These are phyloP conservation scores for Cosmorhoe ocellata DNA, from an alignment of 2,888 invertebrate genomes.

Conservation along the genomic window DNA sequence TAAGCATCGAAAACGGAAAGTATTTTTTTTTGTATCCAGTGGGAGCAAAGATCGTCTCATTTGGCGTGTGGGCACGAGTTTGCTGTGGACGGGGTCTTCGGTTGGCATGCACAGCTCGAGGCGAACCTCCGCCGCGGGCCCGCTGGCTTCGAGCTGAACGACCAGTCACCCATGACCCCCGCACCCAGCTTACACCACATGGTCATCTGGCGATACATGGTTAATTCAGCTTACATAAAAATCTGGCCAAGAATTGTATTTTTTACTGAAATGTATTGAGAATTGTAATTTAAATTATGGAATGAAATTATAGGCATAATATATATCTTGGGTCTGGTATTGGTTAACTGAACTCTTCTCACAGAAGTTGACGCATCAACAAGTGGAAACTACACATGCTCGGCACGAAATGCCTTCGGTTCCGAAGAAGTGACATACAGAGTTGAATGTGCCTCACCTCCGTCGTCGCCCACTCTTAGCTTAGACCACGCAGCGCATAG, in stretches of 20 bases:
- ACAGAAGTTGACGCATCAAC: conserved; percentile 87
- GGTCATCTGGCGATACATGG: conserved; percentile 89
- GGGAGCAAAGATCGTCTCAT: conserved; percentile 92
- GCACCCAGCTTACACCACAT: conserved; percentile 86
- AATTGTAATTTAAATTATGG: too few relatives aligned
- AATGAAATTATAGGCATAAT: too few relatives aligned
- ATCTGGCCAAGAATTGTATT: too few relatives aligned
- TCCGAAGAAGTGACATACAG: conserved; percentile 91
- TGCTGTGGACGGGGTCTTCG: conserved; percentile 86
- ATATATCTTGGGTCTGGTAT: too few relatives aligned
- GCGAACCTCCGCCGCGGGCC: conserved; percentile 89
- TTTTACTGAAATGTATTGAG: too few relatives aligned
- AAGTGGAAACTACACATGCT: conserved; percentile 91
- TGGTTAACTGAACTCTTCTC: background rate
- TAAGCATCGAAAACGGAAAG: too few relatives aligned
- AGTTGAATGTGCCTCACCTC: conserved; percentile 89
- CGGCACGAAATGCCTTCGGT: conserved; percentile 92
- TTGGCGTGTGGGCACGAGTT: conserved; percentile 87
- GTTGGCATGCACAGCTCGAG: conserved; percentile 88
- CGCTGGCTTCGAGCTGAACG: conserved; percentile 88
- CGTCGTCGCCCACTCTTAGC: conserved; percentile 85
- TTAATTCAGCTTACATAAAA: too few relatives aligned
- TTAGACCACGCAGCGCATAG: conserved; percentile 87
- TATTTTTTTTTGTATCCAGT: background rate
- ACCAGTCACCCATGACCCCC: conserved; percentile 87